These are phyloP conservation scores for Hippocampus barbouri DNA, from an alignment of 2,113 vertebrate genomes.

Conservation along the genomic window DNA sequence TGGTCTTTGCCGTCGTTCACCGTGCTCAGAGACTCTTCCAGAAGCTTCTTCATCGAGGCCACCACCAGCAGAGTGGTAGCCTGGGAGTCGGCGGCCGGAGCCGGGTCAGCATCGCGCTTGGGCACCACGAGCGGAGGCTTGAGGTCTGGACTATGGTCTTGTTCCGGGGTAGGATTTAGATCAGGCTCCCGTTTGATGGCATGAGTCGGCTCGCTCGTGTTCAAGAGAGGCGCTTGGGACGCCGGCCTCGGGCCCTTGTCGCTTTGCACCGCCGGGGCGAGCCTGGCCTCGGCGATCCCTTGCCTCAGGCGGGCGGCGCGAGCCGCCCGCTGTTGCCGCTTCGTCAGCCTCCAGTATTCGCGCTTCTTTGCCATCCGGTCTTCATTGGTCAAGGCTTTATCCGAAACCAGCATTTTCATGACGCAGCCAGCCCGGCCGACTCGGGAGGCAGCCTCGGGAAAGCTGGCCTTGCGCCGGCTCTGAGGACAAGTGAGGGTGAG, in stretches of 20 bases:
- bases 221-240: neutral
- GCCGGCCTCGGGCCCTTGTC: constrained; percentile 42
- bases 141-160: constrained; percentile 49
- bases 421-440: constrained; percentile 37
- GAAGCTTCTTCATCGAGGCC: constrained; percentile 75
- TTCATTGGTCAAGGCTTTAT: constrained; percentile 46
- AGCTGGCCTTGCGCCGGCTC: neutral
- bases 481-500: constrained; percentile 46
- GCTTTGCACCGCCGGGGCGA: constrained; percentile 26
- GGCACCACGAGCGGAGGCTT: constrained; percentile 37
- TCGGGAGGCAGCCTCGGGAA: neutral
- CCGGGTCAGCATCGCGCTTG: constrained; percentile 50
- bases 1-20: constrained; percentile 43
- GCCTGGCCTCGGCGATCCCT: constrained; percentile 32
- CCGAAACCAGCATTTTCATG: constrained; percentile 33
- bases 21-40: constrained; percentile 71
- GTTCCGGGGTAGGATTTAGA: constrained; percentile 37
- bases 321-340: constrained; percentile 69
- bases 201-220: neutral
- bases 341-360: constrained; percentile 73
- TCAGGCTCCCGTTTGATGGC: constrained; percentile 63
- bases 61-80: constrained; percentile 71
- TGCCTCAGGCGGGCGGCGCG: constrained; percentile 50
- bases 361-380: constrained; percentile 63
- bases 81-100: constrained; percentile 57